A percentile compares a stretch with the other conserved stretches of the same genome.
Evolutionary conservation across 92 coral and sea anemone genomes (phyloP).

Genomic region (Ricordea florida): DNA sequence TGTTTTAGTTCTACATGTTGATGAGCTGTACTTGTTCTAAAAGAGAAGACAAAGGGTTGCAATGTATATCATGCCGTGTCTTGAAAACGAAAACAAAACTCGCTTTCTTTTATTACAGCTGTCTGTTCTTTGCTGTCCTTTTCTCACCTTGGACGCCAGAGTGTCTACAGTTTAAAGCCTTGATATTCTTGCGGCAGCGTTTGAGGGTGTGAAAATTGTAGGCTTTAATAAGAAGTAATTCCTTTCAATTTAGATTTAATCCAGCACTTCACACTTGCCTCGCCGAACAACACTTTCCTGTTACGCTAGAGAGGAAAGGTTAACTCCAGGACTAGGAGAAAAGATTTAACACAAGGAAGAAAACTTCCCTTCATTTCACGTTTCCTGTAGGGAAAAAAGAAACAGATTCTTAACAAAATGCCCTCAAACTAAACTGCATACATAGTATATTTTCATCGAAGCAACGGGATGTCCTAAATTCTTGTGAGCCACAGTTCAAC

Average conservation of each 20-base stretch:
- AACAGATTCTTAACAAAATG: no score
- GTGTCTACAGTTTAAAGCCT: constrained; percentile 16
- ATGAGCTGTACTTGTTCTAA: no score
- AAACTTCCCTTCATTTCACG: no score
- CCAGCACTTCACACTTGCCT: constrained; percentile 69
- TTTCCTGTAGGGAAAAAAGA: no score
- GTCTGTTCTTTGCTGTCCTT: not conserved
- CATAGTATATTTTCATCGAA: no score
- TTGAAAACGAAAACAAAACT: not conserved
- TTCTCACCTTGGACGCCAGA: constrained; percentile 43
- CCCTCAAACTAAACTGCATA: no score
- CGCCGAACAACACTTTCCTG: no score
- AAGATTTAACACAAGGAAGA: not conserved
- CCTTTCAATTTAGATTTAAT: constrained; percentile 58
- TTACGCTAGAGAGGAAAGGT: constrained; percentile 9
- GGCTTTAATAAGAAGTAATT: constrained; percentile 49
- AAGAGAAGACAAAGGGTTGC: no score
- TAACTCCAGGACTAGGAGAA: not conserved
- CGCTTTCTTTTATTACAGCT: not conserved
- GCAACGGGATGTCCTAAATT: no score
- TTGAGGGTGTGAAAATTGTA: constrained; percentile 79
- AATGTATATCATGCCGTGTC: not conserved
- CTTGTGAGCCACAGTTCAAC: no score
- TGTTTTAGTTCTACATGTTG: no score
- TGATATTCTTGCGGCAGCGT: constrained; percentile 34